Evolutionary conservation across 2,797 vertebrate species (phyloP).

Genomic region (Schizopygopsis malacanthus): DNA sequence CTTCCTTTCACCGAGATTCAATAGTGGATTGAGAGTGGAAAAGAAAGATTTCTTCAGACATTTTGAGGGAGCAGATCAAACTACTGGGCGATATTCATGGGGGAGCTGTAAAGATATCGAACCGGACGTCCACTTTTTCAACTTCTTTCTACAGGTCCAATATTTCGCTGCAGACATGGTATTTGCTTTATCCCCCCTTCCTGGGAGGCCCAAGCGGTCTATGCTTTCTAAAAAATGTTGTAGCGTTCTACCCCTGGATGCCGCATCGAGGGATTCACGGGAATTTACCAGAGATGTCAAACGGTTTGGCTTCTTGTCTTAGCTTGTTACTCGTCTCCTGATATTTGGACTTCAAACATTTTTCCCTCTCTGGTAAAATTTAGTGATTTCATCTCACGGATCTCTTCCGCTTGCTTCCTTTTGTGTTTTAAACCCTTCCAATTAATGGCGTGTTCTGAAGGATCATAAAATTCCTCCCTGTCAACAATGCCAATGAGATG

Average conservation of each 20-base stretch:
- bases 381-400: conserved; percentile 19
- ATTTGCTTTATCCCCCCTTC: conserved; percentile 31
- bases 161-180: conserved; percentile 7
- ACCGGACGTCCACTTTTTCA: conserved; percentile 18
- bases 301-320: conserved; percentile 38
- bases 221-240: conserved; percentile 13
- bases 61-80: conserved; percentile 43
- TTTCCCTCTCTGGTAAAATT: conserved; percentile 2
- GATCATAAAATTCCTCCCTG: conserved; percentile 38
- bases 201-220: background rate
- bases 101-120: conserved; percentile 36
- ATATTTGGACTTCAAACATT: conserved; percentile 39
- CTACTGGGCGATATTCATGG: conserved; percentile 30
- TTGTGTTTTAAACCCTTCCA: conserved; percentile 44
- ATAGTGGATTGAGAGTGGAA: conserved; percentile 47
- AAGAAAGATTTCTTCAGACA: conserved; percentile 45
- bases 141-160: background rate
- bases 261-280: background rate
- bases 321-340: conserved; percentile 10
- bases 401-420: conserved; percentile 36
- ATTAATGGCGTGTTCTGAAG: conserved; percentile 33
- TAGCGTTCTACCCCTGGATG: background rate
- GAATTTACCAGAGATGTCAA: conserved; percentile 26
- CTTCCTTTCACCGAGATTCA: conserved; percentile 52
- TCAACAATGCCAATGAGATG: conserved; percentile 43